Conservation (phyloP, 37 sponge, comb jelly and placozoan genomes). For the Mnemiopsis leidyi region DNA sequence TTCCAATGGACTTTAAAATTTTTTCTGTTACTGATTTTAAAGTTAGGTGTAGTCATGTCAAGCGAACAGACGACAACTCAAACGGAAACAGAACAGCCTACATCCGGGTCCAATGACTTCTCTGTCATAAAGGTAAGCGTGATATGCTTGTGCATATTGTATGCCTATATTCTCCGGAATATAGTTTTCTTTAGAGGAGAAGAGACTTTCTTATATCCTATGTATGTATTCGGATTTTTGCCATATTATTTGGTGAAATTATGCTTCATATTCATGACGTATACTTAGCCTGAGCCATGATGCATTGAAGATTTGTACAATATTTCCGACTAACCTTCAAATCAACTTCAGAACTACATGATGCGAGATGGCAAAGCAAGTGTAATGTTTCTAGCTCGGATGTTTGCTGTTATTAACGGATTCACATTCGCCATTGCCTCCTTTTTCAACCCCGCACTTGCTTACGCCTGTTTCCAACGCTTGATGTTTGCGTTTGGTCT, state of each 20-base stretch:
- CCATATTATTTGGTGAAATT: too few relatives aligned
- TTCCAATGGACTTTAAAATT: too few relatives aligned
- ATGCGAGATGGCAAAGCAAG: not conserved
- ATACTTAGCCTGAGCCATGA: too few relatives aligned
- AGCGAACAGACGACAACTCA: not conserved
- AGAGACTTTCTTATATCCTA: too few relatives aligned
- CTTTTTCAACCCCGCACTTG: conserved; percentile 42
- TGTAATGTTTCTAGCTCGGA: not conserved
- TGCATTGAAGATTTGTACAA: too few relatives aligned
- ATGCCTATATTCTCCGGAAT: not conserved
- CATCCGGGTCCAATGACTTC: not conserved
- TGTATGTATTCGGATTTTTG: too few relatives aligned
- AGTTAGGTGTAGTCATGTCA: too few relatives aligned
- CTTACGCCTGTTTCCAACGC: conserved; percentile 13
- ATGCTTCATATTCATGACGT: too few relatives aligned
- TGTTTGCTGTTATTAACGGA: conserved; percentile 50
- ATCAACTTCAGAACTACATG: conserved; percentile 11
- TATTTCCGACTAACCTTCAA: too few relatives aligned
- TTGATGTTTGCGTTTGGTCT: conserved; percentile 25
- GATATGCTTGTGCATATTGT: not conserved
- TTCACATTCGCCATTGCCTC: not conserved
- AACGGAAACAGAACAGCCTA: not conserved
- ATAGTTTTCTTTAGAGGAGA: too few relatives aligned
- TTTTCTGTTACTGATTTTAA: too few relatives aligned
- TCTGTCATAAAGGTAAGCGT: not conserved